Conservation (phyloP, 2,797 vertebrate species). For the Mormyrops attenuatus region DNA sequence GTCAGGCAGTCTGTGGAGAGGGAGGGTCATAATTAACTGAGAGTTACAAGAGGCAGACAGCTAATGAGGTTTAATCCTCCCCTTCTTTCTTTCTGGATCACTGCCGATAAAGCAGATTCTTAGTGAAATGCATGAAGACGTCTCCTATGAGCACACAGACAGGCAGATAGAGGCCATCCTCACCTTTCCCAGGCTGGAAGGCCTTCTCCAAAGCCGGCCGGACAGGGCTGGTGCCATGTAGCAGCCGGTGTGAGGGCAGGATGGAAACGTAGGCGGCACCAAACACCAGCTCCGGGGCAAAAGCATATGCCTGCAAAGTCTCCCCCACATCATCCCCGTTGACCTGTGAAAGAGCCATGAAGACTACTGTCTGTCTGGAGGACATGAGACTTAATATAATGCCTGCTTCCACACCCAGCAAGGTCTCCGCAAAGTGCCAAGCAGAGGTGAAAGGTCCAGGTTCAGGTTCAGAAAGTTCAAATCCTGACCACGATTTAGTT, state of each 20-base stretch:
- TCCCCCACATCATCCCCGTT: constrained; percentile 74
- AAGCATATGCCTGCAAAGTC: constrained; percentile 75
- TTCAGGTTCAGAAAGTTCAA: background rate
- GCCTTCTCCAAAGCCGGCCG: constrained; percentile 60
- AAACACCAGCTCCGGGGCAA: constrained; percentile 79
- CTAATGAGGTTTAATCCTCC: constrained; percentile 24
- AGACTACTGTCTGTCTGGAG: background rate
- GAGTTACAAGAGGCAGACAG: background rate
- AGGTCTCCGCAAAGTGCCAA: background rate
- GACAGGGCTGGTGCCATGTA: constrained; percentile 70
- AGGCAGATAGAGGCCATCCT: constrained; percentile 6
- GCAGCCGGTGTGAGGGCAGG: constrained; percentile 76
- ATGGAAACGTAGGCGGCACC: constrained; percentile 80
- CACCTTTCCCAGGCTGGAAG: constrained; percentile 70
- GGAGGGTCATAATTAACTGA: background rate
- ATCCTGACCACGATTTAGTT: background rate
- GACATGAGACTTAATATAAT: background rate
- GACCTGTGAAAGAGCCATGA: constrained; percentile 56
- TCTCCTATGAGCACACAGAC: background rate
- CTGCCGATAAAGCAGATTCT: constrained; percentile 5
- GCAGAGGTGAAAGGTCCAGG: background rate
- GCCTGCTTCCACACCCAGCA: background rate
- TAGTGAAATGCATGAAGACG: background rate
- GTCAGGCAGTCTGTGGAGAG: constrained; percentile 66
- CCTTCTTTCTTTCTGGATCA: constrained; percentile 45